Evolutionary conservation across 2,113 vertebrate species (phyloP).

Genomic region (Daphoenositta chrysoptera): DNA sequence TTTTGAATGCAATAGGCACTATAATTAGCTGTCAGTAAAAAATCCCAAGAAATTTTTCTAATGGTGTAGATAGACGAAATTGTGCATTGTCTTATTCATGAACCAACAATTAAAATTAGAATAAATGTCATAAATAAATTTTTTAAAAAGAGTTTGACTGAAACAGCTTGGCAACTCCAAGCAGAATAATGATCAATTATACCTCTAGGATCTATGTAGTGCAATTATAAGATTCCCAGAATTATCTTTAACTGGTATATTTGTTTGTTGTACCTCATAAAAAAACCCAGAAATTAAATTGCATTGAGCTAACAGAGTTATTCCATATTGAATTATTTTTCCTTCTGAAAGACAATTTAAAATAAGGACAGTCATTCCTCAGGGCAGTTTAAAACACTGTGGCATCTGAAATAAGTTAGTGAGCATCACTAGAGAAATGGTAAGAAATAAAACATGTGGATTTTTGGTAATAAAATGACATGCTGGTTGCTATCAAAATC

Average conservation of each 20-base stretch:
- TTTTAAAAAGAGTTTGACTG: neutral
- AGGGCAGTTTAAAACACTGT: slow-evolving; percentile 50
- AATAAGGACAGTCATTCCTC: slow-evolving; percentile 27
- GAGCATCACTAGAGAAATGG: slow-evolving; percentile 44
- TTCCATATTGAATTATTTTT: slow-evolving; percentile 28
- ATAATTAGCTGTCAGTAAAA: neutral
- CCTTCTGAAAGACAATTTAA: slow-evolving; percentile 32
- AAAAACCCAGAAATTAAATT: slow-evolving; percentile 4
- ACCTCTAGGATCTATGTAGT: slow-evolving; percentile 8
- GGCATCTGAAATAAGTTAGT: slow-evolving; percentile 26
- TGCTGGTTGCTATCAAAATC: neutral
- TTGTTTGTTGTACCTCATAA: neutral
- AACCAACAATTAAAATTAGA: neutral
- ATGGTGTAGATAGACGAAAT: neutral
- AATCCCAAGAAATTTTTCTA: neutral
- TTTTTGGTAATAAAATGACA: slow-evolving; percentile 46
- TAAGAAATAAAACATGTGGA: slow-evolving; percentile 15
- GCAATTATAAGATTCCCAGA: slow-evolving; percentile 37
- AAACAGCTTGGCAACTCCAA: slow-evolving; percentile 6
- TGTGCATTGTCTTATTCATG: neutral
- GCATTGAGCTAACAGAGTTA: neutral
- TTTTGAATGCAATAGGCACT: neutral
- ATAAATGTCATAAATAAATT: slow-evolving; percentile 18
- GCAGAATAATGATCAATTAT: slow-evolving; percentile 37
- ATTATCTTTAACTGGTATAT: slow-evolving; percentile 31